Conservation (phyloP, 2,113 vertebrate genomes). For the Tachysurus fulvidraco region DNA sequence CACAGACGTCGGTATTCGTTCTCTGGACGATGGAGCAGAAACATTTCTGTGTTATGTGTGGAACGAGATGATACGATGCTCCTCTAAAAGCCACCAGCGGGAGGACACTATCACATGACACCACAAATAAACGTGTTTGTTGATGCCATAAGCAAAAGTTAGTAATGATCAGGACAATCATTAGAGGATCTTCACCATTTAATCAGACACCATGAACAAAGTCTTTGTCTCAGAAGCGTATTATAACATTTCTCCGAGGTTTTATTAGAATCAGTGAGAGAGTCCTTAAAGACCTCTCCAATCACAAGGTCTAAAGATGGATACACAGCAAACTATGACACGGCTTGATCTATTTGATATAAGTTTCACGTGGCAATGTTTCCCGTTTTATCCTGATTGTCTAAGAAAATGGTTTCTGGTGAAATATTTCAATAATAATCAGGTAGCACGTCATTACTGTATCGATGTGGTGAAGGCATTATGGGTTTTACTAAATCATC, state of each 20-base stretch:
- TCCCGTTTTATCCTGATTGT: no score
- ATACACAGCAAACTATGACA: background rate
- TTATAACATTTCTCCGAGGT: no score
- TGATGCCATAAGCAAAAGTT: background rate
- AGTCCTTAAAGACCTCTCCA: background rate
- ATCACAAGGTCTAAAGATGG: background rate
- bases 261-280: no score
- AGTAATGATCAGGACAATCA: no score
- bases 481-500: background rate
- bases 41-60: background rate
- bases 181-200: no score
- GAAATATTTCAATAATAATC: background rate
- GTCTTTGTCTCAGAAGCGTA: background rate
- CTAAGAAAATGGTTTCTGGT: background rate
- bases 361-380: background rate
- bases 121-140: background rate
- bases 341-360: background rate
- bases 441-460: background rate
- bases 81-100: background rate
- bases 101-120: background rate
- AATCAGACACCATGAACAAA: no score
- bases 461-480: background rate
- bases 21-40: background rate
- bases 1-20: background rate
- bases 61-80: background rate